Conservation (phyloP, 92 coral and sea anemone genomes). For the Montipora capitata region DNA sequence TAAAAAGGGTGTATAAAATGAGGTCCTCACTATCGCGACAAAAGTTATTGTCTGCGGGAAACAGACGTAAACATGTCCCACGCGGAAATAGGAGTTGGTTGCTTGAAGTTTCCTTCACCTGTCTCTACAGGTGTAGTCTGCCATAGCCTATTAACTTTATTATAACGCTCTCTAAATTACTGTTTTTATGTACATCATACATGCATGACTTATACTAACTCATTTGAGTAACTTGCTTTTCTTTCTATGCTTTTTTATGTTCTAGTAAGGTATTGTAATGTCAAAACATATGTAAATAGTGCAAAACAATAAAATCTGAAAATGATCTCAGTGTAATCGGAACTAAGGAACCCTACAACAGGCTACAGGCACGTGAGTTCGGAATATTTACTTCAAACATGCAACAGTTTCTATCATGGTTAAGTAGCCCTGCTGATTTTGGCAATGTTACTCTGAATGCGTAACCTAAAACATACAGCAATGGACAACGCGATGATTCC, state of each 20-base stretch:
- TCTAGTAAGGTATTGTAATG: too few relatives aligned
- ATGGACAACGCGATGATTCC: constrained; percentile 23
- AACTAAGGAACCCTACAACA: too few relatives aligned
- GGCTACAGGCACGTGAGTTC: neutral
- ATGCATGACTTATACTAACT: too few relatives aligned
- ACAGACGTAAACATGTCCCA: neutral
- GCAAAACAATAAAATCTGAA: too few relatives aligned
- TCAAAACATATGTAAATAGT: too few relatives aligned
- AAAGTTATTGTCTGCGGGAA: neutral
- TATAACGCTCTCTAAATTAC: too few relatives aligned
- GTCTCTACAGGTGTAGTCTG: too few relatives aligned
- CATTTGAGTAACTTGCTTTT: too few relatives aligned
- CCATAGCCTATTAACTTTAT: too few relatives aligned
- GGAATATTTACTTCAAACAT: too few relatives aligned
- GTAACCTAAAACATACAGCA: neutral
- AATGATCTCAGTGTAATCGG: too few relatives aligned
- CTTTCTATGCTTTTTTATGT: neutral
- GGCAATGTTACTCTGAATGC: neutral
- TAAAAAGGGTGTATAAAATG: neutral
- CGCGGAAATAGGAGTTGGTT: constrained; percentile 22
- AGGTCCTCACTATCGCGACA: neutral
- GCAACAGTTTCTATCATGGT: neutral
- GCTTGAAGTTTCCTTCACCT: neutral
- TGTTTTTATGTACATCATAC: too few relatives aligned
- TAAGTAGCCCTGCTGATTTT: neutral